Base-by-base conservation (phyloP, 2,113 vertebrate species). In the Nansenia antarctica region DNA sequence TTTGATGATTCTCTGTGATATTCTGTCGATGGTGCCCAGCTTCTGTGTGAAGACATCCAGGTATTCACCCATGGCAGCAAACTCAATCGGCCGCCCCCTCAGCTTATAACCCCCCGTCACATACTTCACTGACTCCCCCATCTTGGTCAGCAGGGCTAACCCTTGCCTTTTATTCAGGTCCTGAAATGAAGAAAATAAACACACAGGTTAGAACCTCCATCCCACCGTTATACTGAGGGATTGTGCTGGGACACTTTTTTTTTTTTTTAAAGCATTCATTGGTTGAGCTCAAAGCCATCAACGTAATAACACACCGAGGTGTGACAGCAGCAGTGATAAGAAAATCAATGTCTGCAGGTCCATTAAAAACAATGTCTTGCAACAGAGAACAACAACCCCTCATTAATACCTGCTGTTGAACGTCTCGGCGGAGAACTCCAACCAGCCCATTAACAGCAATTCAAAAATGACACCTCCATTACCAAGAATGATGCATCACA, bases 141-240 rank as follows among this genome's bases (percentile, higher is more conserved):
- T 89, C 79, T 98, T 95, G 54, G 93, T 93, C 65, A 99, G 92
- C 82, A 99, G 67, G 0, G 95, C 94, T 79, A 96, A 91, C 65
- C 95, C 96, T 87, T 96, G 96, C n/a, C 95, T 96, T 90, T 98
- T 98, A 79, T 95, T 97, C 77, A 99, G 91, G 90, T 99, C 97
- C 97, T 99, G 65, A 14, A n/a, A 5, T 30, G 24, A 65, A 37
- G 11, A 9, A 42, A 52, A 47, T 42, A 54, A 27, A 74, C 49
- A 55, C 34, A 49, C 30, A 65, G 37, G 2, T 39, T 39, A 11
- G 37, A 39, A 14, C 37, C 37, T 39, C 15, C 11, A 12, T 12
- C 11, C 12, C 37, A 42, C 37, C 15, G 37, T 42, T 42, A 15
- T 15, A 42, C 37, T 15, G 15, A 42, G 39, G 18, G 39, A 42